Conservation (phyloP, 2,888 invertebrate genomes). For the Ormyrus thymus region DNA sequence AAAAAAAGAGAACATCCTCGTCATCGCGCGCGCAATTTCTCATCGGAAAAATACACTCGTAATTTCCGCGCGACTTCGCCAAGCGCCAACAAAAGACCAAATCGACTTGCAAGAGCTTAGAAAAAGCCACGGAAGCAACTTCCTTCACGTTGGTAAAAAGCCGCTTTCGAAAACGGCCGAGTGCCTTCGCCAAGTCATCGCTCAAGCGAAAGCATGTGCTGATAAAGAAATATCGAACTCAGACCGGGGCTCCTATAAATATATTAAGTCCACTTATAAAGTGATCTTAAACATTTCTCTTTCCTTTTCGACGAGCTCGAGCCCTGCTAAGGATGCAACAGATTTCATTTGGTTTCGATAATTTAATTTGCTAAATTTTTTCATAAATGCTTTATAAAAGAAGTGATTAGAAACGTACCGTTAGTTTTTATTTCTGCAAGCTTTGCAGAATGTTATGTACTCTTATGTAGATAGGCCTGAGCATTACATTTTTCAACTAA, state of each 20-base stretch:
- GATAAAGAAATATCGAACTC: slow-evolving; percentile 57
- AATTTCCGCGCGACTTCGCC: slow-evolving; percentile 45
- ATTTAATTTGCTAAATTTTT: too few relatives aligned
- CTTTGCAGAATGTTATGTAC: too few relatives aligned
- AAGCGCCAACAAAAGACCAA: slow-evolving; percentile 36
- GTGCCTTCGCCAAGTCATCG: slow-evolving; percentile 43
- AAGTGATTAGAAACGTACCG: too few relatives aligned
- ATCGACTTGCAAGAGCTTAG: slow-evolving; percentile 46
- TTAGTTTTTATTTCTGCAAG: too few relatives aligned
- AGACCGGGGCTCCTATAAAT: slow-evolving; percentile 34
- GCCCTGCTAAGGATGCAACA: too few relatives aligned
- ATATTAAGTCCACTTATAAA: slow-evolving; percentile 37
- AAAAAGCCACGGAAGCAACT: slow-evolving; percentile 38
- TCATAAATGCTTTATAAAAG: too few relatives aligned
- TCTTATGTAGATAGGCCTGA: too few relatives aligned
- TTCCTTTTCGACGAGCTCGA: too few relatives aligned
- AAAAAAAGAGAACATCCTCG: slow-evolving; percentile 23
- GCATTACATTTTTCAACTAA: too few relatives aligned
- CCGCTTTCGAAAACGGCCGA: slow-evolving; percentile 43
- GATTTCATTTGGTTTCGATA: too few relatives aligned
- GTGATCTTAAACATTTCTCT: background rate
- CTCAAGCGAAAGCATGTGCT: slow-evolving; percentile 33
- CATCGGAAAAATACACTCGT: slow-evolving; percentile 52
- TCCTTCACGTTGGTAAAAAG: slow-evolving; percentile 24
- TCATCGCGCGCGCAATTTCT: slow-evolving; percentile 45